A percentile compares a stretch with the other conserved stretches of the same genome.
Evolutionary conservation across 2,888 invertebrate genomes (phyloP).

Genomic region (Andrena praecox): DNA sequence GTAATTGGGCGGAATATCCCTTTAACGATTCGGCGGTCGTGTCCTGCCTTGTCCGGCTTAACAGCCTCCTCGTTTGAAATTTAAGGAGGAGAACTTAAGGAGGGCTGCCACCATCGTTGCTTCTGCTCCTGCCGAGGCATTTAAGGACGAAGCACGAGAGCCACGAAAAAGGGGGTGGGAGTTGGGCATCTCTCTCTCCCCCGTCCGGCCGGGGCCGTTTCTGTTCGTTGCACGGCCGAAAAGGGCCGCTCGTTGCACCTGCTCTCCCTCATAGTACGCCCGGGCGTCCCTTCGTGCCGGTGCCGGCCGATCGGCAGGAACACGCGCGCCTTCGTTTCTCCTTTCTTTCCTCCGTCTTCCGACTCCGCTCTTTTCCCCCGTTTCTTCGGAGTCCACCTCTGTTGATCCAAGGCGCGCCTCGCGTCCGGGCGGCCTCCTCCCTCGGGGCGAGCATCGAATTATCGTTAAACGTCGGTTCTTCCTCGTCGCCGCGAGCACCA

Average conservation of each 20-base stretch:
- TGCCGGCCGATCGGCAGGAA: constrained; percentile 16
- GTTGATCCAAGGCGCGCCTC: constrained; percentile 51
- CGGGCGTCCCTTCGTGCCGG: constrained; percentile 1
- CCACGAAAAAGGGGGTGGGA: constrained; percentile 59
- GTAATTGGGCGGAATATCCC: constrained; percentile 65
- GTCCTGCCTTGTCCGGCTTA: constrained; percentile 65
- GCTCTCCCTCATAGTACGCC: constrained; percentile 48
- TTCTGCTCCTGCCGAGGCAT: constrained; percentile 60
- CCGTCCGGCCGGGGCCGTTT: constrained; percentile 29
- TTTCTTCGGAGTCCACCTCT: constrained; percentile 26
- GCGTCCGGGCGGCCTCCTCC: constrained; percentile 41
- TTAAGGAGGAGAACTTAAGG: constrained; percentile 68
- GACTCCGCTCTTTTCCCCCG: constrained; percentile 43
- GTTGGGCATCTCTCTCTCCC: constrained; percentile 28
- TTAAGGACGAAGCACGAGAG: constrained; percentile 65
- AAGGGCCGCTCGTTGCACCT: constrained; percentile 54
- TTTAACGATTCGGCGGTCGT: constrained; percentile 66
- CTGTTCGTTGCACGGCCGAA: constrained; percentile 39
- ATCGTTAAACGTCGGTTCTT: constrained; percentile 58
- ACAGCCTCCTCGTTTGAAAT: constrained; percentile 67
- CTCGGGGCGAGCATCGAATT: constrained; percentile 56
- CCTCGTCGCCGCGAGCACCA: constrained; percentile 1
- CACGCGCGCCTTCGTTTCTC: constrained; percentile 45
- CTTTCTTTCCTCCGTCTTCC: constrained; percentile 47
- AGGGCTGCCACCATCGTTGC: constrained; percentile 65